Percentiles rank a stretch among this genome's conserved stretches.
Conservation (phyloP, 2,797 vertebrate species). For the Molothrus aeneus region DNA sequence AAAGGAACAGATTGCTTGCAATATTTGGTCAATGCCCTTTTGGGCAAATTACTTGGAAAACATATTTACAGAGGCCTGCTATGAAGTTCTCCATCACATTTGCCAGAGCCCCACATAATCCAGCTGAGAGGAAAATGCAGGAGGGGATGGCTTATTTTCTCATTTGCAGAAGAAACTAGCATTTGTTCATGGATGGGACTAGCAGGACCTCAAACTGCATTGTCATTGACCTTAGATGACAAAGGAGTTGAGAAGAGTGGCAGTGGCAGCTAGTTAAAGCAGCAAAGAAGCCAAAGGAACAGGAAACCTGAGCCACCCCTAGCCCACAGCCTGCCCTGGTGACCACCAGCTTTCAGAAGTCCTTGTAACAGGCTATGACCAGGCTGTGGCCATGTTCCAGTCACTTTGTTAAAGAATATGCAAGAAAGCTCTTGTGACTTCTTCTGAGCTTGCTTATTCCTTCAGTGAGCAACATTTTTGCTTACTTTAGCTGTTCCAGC, state of each 20-base stretch:
- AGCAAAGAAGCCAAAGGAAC: background rate
- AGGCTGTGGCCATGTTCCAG: background rate
- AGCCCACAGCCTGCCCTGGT: background rate
- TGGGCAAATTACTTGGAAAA: background rate
- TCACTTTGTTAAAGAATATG: background rate
- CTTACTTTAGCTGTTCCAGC: background rate
- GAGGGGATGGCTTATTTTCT: background rate
- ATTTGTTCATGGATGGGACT: background rate
- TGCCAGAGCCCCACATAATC: background rate
- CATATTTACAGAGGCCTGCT: background rate
- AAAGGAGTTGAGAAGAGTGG: background rate
- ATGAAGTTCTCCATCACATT: background rate
- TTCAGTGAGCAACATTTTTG: conserved; percentile 1
- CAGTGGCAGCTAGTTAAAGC: background rate
- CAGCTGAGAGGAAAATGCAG: background rate
- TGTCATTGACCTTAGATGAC: background rate
- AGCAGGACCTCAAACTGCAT: background rate
- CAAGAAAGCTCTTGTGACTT: background rate
- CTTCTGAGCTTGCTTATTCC: background rate
- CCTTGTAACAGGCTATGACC: background rate
- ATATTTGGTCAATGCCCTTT: background rate
- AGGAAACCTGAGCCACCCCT: background rate
- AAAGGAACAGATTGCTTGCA: background rate
- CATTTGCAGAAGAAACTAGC: background rate
- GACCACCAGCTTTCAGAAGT: background rate